Base-by-base conservation (phyloP, 2,113 vertebrate genomes). In the Todiramphus chloris region DNA sequence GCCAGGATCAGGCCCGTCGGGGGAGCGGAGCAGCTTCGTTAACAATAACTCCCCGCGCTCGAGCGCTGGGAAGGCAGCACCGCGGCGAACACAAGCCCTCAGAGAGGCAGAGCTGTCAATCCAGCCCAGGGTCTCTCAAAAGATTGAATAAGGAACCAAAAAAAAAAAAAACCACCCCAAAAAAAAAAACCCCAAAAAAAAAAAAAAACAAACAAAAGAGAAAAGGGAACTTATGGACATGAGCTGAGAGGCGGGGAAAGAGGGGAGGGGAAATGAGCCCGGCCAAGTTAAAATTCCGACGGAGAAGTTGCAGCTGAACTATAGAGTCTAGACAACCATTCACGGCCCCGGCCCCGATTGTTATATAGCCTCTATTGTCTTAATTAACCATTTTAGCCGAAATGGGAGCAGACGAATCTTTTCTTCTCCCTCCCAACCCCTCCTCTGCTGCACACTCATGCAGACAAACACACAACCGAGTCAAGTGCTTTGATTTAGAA, bases 281-380 rank as follows among this genome's bases (percentile, higher is more conserved):
- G 48, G 92, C 80, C 96, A 91, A 91, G 97, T 97, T 97, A 97
- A 97, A 95, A 98, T 97, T 97, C 97, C 97, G 97, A 96, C 93
- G 87, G 96, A 96, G 97, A 94, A 94, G 84, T 83, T 94, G 94
- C 50, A 55, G 96, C 87, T 80, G 79, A 91, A 95, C 96, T 96
- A 89, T 96, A 94, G 97, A 97, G 97, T 98, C 97, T 98, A 98
- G 97, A 98, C 97, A 94, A 90, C 64, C 95, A 97, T 98, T 97
- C 95, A 97, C 19, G 23, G 91, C 68, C 91, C 66, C 12, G 64
- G 92, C 92, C 91, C 60, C 90, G 6, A 96, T 97, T 96, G 96
- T 96, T 94, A 81, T 35, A 55, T 69, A 85, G 91, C 95, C 91
- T 83, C 97, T 89, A 97, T 98, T 98, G 97, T 98, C 97, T 97